Evolutionary conservation across 1,140 invertebrate species (phyloP).

Genomic region (Oryzaephilus surinamensis): DNA sequence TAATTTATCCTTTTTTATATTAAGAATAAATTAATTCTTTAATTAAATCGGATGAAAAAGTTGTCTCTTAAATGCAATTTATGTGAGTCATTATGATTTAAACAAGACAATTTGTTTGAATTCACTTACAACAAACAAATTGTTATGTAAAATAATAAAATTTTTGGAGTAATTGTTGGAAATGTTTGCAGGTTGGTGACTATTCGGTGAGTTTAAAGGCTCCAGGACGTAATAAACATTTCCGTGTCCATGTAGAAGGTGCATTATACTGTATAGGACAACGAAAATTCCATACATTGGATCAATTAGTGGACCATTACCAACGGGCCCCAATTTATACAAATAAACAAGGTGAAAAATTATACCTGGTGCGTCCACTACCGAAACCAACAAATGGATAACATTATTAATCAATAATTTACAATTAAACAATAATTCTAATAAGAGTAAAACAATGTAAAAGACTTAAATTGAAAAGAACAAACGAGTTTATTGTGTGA

Average conservation of each 20-base stretch:
- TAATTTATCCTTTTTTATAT: too few species aligned
- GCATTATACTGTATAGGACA: conserved; percentile 94
- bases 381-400: conserved; percentile 48
- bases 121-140: too few species aligned
- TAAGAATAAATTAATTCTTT: too few species aligned
- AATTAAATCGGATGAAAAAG: too few species aligned
- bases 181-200: conserved; percentile 81
- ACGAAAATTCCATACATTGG: conserved; percentile 89
- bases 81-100: too few species aligned
- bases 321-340: conserved; percentile 97
- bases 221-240: conserved; percentile 95
- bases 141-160: conserved; percentile 3
- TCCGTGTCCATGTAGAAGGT: conserved; percentile 94
- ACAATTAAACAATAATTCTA: too few species aligned
- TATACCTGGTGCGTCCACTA: conserved; percentile 80
- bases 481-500: conserved; percentile 4
- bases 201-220: conserved; percentile 98
- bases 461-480: conserved; percentile 3
- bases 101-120: too few species aligned
- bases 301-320: conserved; percentile 97
- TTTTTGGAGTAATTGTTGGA: conserved; percentile 6
- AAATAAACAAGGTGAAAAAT: conserved; percentile 87
- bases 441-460: conserved; percentile 3
- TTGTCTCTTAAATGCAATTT: too few species aligned
- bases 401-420: conserved; percentile 11